Base-by-base conservation (phyloP, 1,140 invertebrate species). In the Cyclargus thomasi region DNA sequence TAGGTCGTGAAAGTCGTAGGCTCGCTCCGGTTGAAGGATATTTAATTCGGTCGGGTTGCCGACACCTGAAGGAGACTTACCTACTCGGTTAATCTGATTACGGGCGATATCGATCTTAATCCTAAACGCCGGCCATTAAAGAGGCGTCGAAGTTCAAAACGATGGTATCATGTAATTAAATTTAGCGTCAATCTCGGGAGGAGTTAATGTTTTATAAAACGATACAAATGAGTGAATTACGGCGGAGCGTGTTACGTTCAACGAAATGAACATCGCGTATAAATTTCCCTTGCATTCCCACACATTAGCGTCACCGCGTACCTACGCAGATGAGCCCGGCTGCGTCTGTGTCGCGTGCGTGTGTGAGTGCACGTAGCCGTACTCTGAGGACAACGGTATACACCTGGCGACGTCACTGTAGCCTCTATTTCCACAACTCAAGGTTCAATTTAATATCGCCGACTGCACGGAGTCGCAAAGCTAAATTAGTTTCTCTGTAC, bases 271-370 rank as follows among this genome's bases (percentile, higher is more conserved):
- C 81, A 86, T 67, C 77, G 78, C 80, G 77, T 88, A 86, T 90
- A 87, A 88, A 90, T 89, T 88, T 86, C 83, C 82, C 85, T 85
- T 79, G 78, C 78, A 80, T 83, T 83, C 83, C 74, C 86, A 84
- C 84, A 86, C 86, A 88, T 78, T 78, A 73, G 73, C 76, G 72
- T 70, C 65, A 78, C 57, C 68, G 70, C 70, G 73, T 82, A 78
- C 72, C 74, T 75, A 84, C 79, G 78, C 74, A 76, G 75, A 81
- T 77, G 76, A 74, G 71, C 72, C 69, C 23, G 62, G 11, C 57
- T 71, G 77, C 70, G 72, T 70, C 63, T 68, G 63, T 71, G 69
- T 67, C 73, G 69, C 70, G 53, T 72, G 67, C 23, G 20, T 76
- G 77, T 81, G 73, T 79, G 78, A 63, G 82, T 80, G 80, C 67